Base-by-base conservation (phyloP, 2,888 invertebrate genomes). In the Hyposoter didymator region DNA sequence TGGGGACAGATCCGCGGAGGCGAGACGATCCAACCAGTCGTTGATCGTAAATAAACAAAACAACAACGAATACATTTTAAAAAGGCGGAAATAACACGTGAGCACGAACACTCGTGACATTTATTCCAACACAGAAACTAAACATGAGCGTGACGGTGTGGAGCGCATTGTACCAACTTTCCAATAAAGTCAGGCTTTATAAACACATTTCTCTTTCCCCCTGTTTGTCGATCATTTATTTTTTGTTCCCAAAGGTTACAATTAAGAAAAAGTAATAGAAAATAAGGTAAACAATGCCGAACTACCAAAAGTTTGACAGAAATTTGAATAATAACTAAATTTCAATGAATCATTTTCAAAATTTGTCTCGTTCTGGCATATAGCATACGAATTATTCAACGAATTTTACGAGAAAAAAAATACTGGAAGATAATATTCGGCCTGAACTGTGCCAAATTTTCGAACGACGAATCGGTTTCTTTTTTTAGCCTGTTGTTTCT, bases 1-100 rank as follows among this genome's bases (percentile, higher is more conserved):
- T 99, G 99, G 99, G 99, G 99, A 90, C 98, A 99, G 94, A 99
- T 99, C 94, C 97, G 98, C 94, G 98, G 99, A 93, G 99, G 99
- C 90, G 97, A 98, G 93, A 99, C 98, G 90, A 99, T 99, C 92
- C 97, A 98, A 92, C 99, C 99, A 22, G 94, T 95, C 59, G 94
- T 95, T 88, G 95, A 95, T 87, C 90, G 90, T 55, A 93, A 92
- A 81, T 92, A 90, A 89, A 84, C 62, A 52, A 69, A n/a, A 4
- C 47, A 66, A 49, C 14, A 76, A 19, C n/a, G 69, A 62, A 17
- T 2, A 39, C 39, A 39, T 39, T 39, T 39, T 39, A 39, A 52
- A 69, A 35, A 8, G 47, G 8, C 59, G 45, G 28, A 62, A 12
- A 66, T n/a, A 75, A 72, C 39, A 8, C 47, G 52, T 70, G 75